These are phyloP conservation scores for Caenorhabditis sp. DNA, from an alignment of 2,888 invertebrate species.

Conservation along the genomic window DNA sequence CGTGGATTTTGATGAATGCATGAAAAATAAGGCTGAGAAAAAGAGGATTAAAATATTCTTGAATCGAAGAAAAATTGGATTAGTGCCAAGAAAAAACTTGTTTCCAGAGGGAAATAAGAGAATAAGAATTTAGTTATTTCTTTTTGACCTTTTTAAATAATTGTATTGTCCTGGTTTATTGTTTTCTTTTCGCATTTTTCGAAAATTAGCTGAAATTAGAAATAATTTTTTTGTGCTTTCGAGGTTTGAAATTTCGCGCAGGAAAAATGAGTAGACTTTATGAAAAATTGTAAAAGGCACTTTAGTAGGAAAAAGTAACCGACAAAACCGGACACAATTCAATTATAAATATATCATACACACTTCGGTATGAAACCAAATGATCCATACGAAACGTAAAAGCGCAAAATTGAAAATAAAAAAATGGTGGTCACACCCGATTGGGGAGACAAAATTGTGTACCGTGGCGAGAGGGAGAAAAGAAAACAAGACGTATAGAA, in stretches of 20 bases:
- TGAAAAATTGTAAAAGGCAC: no score
- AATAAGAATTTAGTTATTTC: no score
- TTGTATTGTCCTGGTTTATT: no score
- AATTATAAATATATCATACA: background rate
- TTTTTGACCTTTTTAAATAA: no score
- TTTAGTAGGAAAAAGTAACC: background rate
- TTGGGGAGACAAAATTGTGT: conserved; percentile 14
- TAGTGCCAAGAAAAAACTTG: no score
- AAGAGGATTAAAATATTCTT: conserved; percentile 20
- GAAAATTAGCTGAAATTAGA: no score
- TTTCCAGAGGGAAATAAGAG: no score
- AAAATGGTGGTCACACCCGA: conserved; percentile 39
- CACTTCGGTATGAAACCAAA: background rate
- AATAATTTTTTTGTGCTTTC: no score
- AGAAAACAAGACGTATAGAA: conserved; percentile 3
- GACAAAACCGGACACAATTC: background rate
- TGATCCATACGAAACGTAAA: conserved; percentile 8
- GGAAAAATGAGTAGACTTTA: no score
- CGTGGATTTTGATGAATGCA: conserved; percentile 8
- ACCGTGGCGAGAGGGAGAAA: conserved; percentile 1
- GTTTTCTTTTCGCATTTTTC: no score
- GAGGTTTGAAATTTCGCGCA: no score
- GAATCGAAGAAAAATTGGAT: background rate
- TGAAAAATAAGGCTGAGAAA: conserved; percentile 9
- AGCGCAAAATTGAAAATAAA: no score